Conservation (phyloP, 2,888 invertebrate genomes). For the Papilio protenor region DNA sequence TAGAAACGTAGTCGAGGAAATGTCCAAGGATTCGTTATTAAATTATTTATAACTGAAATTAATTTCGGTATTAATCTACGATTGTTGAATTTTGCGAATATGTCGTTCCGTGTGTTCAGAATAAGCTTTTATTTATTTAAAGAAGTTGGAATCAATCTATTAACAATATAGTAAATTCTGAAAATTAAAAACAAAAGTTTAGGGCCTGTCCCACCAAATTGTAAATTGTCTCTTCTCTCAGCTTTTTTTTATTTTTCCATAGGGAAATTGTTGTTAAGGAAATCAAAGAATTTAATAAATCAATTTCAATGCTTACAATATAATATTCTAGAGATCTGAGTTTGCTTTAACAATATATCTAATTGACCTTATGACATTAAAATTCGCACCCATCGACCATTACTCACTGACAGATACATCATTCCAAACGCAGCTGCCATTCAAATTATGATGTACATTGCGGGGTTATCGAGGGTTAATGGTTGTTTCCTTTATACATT, state of each 20-base stretch:
- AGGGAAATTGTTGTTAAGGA: no score
- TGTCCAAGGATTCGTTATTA: background rate
- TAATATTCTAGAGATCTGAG: background rate
- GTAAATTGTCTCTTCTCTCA: no score
- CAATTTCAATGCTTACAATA: background rate
- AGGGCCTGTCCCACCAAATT: no score
- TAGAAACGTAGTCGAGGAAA: conserved; percentile 3
- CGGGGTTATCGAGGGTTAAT: conserved; percentile 44
- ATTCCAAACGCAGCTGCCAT: conserved; percentile 31
- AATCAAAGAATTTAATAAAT: background rate
- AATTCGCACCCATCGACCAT: conserved; percentile 16
- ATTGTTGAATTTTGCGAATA: no score
- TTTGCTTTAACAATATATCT: conserved; percentile 5
- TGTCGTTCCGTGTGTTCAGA: no score
- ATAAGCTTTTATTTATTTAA: no score
- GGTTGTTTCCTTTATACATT: conserved; percentile 41
- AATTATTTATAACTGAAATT: background rate
- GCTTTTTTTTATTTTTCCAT: no score
- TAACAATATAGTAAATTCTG: no score
- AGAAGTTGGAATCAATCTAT: no score
- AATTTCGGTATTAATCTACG: background rate
- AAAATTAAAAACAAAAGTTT: no score
- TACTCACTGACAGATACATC: conserved; percentile 18
- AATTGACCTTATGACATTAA: conserved; percentile 9
- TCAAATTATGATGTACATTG: conserved; percentile 24